Evolutionary conservation across 2,888 invertebrate species (phyloP), one percentile per base, ranked within the genome.

Genomic region (Oscheius myriophilus): DNA sequence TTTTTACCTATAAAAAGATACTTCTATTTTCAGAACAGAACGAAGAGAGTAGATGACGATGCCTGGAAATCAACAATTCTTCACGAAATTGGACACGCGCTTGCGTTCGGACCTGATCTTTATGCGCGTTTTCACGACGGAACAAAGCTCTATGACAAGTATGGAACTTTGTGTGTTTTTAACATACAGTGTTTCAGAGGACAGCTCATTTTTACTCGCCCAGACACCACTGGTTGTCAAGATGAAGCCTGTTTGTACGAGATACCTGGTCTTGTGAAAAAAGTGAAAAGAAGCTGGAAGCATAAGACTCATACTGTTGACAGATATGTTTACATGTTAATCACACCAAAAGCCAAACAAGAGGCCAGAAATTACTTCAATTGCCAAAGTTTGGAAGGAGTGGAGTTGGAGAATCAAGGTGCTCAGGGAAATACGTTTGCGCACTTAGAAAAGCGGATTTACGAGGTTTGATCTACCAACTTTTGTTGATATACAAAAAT

Each of bases 351-450:
- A n/a, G 1, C 23, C 39, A 57, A 2, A 18, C 1, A 41, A 12
- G 23, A 2, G n/a, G 23, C 42, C n/a, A 12, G 21, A 11, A 43
- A 42, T 12, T 43, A 58, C 16, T 58, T 58, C 43, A 43, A 41
- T 21, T 58, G 58, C n/a, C 43, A 42, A 1, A 23, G 25, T 12
- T 9, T 41, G 9, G 58, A 58, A 11, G 58, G 58, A 42, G 58
- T 25, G 11, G 58, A 58, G 25, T 21, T 58, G 58, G 58, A 58
- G 45, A 58, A 58, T 21, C 58, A 58, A n/a, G 58, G 58, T 2
- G 58, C 43, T 18, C 2, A 6, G 2, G 58, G 58, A 43, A 43
- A 42, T 0, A 23, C 14, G 1, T 58, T 58, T 21, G 6, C 58
- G 16, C 58, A 58, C 21, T 43, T 58, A 25, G 58, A 58, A 43